Conservation (phyloP, 2,797 vertebrate species). For the Eulemur albifrons region DNA sequence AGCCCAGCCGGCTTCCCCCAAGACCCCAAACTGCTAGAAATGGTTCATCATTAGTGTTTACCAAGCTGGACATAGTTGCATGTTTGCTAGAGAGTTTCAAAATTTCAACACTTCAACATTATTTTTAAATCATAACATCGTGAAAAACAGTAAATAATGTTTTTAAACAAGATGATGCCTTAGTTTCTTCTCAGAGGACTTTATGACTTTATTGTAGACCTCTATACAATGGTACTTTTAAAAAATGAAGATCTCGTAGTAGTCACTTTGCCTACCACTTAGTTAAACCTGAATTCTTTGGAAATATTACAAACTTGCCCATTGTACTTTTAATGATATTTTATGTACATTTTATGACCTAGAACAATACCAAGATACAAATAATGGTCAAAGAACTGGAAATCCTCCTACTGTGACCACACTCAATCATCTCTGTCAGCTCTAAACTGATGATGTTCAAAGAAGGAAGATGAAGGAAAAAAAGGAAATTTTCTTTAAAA, state of each 20-base stretch:
- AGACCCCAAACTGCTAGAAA: neutral
- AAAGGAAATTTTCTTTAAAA: neutral
- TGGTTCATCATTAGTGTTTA: rapidly evolving
- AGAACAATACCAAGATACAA: neutral
- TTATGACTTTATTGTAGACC: neutral
- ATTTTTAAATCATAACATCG: neutral
- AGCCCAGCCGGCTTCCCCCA: neutral
- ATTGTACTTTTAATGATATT: neutral
- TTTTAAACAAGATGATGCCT: neutral
- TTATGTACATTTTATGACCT: neutral
- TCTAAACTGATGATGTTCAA: neutral
- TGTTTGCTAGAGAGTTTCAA: neutral
- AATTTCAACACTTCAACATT: neutral
- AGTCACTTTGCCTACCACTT: neutral
- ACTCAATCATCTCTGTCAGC: neutral
- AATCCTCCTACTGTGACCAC: neutral
- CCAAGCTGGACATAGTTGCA: neutral
- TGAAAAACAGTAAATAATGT: neutral
- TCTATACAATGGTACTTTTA: neutral
- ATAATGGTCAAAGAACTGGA: neutral
- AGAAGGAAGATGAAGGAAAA: neutral
- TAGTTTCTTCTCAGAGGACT: neutral
- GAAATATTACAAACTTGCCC: neutral
- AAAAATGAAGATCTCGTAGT: neutral
- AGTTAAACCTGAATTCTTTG: neutral